Base-by-base conservation (phyloP, 2,888 invertebrate genomes). In the Thecocarcelia acutangulata region DNA sequence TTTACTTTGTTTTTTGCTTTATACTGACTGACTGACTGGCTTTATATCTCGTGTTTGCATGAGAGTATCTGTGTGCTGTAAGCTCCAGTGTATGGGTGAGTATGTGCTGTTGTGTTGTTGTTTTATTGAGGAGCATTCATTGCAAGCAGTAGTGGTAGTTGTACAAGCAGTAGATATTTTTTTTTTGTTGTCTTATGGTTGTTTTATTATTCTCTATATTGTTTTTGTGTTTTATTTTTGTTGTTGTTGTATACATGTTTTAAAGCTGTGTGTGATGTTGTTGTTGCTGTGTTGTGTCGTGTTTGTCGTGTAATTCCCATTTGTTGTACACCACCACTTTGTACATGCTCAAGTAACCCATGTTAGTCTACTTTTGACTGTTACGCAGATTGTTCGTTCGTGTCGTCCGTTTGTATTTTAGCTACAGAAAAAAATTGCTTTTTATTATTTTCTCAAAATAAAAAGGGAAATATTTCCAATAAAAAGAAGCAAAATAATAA, bases 331-430 rank as follows among this genome's bases (percentile, higher is more conserved):
- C 80, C 80, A 80, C 79, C 89, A 89, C 87, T 89, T 89, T 89
- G 89, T 90, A 88, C 89, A 88, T 89, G 88, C 89, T 88, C 89
- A 89, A 88, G 88, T 87, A 89, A 89, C 87, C 89, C 89, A 88
- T 90, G 90, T 90, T 90, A 90, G 90, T 90, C 90, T 90, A 89
- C 89, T 89, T 90, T 90, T 90, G 90, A 90, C 90, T 90, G 90
- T 90, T 90, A 90, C 88, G 89, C 88, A 88, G 89, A 88, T 90
- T 88, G 90, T 90, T 89, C 87, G 86, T 87, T 87, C 86, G 89
- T 87, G 85, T 84, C 84, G 84, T 83, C 79, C 85, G 85, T 83
- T 74, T 84, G 85, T 83, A 64, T 74, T 74, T 56, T 52, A 42
- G 54, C 44, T 52, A 50, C 11, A 50, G 17, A 56, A 77, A 56